Conservation (phyloP, 2,888 invertebrate genomes). For the Carpatolechia fugitivella region DNA sequence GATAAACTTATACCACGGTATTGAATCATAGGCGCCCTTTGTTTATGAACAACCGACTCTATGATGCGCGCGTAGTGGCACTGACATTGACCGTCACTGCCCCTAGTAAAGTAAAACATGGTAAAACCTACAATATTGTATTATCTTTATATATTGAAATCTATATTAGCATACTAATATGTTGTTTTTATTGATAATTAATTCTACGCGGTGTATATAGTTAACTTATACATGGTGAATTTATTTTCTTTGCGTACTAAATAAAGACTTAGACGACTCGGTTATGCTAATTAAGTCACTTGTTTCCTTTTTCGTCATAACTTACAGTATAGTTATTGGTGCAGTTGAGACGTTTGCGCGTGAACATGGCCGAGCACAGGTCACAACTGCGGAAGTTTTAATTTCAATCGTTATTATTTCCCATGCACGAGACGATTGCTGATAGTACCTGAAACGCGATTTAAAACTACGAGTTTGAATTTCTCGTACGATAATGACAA, state of each 20-base stretch:
- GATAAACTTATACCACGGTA: conserved; percentile 21
- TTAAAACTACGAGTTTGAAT: conserved; percentile 37
- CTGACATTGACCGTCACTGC: conserved; percentile 57
- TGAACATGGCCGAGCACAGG: conserved; percentile 34
- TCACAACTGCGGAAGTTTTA: conserved; percentile 62
- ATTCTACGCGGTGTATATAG: conserved; percentile 48
- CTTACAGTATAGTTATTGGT: conserved; percentile 24
- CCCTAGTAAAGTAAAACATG: conserved; percentile 8
- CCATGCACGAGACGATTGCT: conserved; percentile 44
- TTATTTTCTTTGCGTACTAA: conserved; percentile 46
- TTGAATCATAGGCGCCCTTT: conserved; percentile 47
- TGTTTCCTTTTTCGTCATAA: conserved; percentile 55
- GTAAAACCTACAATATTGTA: background rate
- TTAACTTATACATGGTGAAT: conserved; percentile 36
- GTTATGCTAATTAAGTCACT: conserved; percentile 64
- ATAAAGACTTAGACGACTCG: conserved; percentile 51
- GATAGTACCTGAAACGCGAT: conserved; percentile 32
- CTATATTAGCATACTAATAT: conserved; percentile 43
- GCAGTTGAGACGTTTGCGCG: conserved; percentile 47
- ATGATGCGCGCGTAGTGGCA: conserved; percentile 37
- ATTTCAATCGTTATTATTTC: conserved; percentile 49
- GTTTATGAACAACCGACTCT: conserved; percentile 31
- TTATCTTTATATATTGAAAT: conserved; percentile 25
- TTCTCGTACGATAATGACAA: conserved; percentile 52
- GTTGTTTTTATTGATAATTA: conserved; percentile 53